Conservation (phyloP, 2,888 invertebrate genomes). For the Branchinecta sandiegonensis region DNA sequence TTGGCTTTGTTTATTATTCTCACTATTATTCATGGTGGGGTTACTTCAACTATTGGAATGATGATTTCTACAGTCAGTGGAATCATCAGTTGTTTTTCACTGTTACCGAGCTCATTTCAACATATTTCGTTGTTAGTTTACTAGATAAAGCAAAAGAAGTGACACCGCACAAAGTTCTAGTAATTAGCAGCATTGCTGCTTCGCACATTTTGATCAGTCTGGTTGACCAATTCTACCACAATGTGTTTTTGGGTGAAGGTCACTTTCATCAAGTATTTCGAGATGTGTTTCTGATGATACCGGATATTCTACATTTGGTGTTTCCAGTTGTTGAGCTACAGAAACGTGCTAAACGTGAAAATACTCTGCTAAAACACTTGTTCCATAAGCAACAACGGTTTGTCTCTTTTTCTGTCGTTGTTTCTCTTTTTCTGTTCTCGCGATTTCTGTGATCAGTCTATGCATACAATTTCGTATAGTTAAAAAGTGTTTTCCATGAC, state of each 20-base stretch:
- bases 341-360: slow-evolving; percentile 28
- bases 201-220: slow-evolving; percentile 47
- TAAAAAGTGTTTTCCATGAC: too few species aligned
- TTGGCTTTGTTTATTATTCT: slow-evolving; percentile 46
- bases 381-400: too few species aligned
- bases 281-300: slow-evolving; percentile 51
- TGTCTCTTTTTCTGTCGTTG: too few species aligned
- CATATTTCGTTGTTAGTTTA: slow-evolving; percentile 43
- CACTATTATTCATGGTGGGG: slow-evolving; percentile 56
- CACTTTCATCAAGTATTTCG: slow-evolving; percentile 50
- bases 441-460: too few species aligned
- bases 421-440: too few species aligned
- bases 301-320: slow-evolving; percentile 47
- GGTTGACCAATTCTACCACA: slow-evolving; percentile 49
- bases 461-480: too few species aligned
- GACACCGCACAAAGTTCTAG: slow-evolving; percentile 42
- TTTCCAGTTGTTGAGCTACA: slow-evolving; percentile 39
- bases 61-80: slow-evolving; percentile 54
- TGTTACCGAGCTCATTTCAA: slow-evolving; percentile 47
- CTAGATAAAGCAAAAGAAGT: slow-evolving; percentile 41
- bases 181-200: slow-evolving; percentile 44
- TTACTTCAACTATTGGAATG: slow-evolving; percentile 54
- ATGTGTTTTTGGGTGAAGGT: slow-evolving; percentile 49
- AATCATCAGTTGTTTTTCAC: slow-evolving; percentile 51
- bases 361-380: neutral